phyloP scores from a whole-genome alignment of 37 sponge, comb jelly and placozoan species.

The Chondrilla cf. caribensis region DNA sequence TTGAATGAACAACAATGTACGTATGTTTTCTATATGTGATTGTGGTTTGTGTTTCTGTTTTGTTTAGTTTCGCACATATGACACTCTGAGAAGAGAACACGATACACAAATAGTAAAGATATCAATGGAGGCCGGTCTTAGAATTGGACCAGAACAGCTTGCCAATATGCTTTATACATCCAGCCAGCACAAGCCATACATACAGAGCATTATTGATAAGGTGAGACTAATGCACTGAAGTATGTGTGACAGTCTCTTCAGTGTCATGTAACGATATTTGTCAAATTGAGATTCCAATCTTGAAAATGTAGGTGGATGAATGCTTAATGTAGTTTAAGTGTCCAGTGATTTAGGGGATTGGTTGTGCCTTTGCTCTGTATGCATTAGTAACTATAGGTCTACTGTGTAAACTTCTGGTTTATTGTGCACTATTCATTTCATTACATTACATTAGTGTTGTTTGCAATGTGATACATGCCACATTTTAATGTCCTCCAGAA shows the following conservation, averaged over 20 bases:
- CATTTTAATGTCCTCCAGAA: too few relatives aligned
- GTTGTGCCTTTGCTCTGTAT: too few relatives aligned
- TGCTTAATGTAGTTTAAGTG: too few relatives aligned
- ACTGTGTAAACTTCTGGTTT: too few relatives aligned
- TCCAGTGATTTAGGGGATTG: too few relatives aligned
- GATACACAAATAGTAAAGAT: slow-evolving; percentile 94
- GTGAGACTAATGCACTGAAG: slow-evolving; percentile 24
- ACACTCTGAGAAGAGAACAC: slow-evolving; percentile 83
- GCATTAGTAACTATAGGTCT: too few relatives aligned
- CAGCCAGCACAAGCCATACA: slow-evolving; percentile 85
- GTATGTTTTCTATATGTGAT: not conserved
- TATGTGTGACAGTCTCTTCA: not conserved
- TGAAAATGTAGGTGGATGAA: too few relatives aligned
- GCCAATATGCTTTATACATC: slow-evolving; percentile 86
- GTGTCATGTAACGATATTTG: not conserved
- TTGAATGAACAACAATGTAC: too few relatives aligned
- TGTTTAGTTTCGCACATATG: slow-evolving; percentile 76
- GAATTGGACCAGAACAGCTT: slow-evolving; percentile 95
- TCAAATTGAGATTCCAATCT: not conserved
- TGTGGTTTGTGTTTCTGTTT: not conserved
- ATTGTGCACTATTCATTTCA: too few relatives aligned
- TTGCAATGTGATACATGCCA: too few relatives aligned
- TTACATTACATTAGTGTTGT: too few relatives aligned
- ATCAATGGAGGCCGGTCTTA: slow-evolving; percentile 91
- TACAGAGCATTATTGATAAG: slow-evolving; percentile 99